Conservation (phyloP, 2,888 invertebrate species). For the Lochmaea capreae region DNA sequence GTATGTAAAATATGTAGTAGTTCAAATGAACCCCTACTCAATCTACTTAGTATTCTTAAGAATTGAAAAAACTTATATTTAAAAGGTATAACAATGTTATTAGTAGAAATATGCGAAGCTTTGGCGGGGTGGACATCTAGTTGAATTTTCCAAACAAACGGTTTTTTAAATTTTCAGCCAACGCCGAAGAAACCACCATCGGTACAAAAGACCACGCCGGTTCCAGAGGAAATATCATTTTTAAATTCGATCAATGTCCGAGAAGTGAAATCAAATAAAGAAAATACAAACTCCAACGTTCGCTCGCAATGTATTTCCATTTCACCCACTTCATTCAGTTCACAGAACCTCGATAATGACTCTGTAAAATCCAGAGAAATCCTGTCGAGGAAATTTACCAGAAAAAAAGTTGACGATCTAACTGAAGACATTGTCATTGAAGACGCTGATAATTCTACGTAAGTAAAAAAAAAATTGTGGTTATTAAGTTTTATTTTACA, state of each 20-base stretch:
- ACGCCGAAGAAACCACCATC: not conserved
- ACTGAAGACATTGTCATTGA: not conserved
- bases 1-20: too few species aligned
- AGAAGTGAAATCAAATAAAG: constrained; percentile 19
- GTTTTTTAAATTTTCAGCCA: not conserved
- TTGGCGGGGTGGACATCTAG: too few species aligned
- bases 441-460: not conserved
- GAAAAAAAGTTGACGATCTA: constrained; percentile 15
- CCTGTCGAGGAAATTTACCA: constrained; percentile 19
- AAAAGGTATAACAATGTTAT: too few species aligned
- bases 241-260: constrained; percentile 38
- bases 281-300: not conserved
- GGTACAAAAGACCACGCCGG: not conserved
- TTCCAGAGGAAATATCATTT: constrained; percentile 27
- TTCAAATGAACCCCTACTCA: too few species aligned
- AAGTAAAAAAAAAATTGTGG: not conserved
- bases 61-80: too few species aligned
- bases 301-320: not conserved
- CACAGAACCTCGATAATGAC: constrained; percentile 11
- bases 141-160: too few species aligned
- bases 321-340: not conserved
- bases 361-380: constrained; percentile 27
- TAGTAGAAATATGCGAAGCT: too few species aligned
- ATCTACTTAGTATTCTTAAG: too few species aligned
- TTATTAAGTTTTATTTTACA: too few species aligned